Evolutionary conservation across 2,888 invertebrate genomes (phyloP).

Genomic region (Parnassius apollo): DNA sequence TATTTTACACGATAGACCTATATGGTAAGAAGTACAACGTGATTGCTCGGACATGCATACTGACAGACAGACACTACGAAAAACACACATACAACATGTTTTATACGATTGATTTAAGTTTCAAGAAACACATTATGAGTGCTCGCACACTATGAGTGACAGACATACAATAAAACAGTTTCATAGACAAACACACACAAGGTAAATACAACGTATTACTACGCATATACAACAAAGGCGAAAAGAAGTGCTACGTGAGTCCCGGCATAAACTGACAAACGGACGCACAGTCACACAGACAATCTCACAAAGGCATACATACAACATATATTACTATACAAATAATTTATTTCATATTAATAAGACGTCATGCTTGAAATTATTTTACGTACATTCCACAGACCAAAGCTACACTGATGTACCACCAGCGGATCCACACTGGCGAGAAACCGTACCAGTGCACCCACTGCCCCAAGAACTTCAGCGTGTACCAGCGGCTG

Average conservation of each 20-base stretch:
- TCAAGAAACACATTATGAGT: slow-evolving; percentile 34
- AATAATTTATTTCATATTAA: too few relatives aligned
- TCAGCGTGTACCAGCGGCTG: slow-evolving; percentile 41
- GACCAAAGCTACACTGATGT: slow-evolving; percentile 51
- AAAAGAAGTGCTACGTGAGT: slow-evolving; percentile 43
- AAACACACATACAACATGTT: neutral
- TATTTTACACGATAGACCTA: slow-evolving; percentile 43
- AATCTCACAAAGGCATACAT: too few relatives aligned
- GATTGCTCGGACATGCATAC: slow-evolving; percentile 38
- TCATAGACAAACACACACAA: too few relatives aligned
- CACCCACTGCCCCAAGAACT: slow-evolving; percentile 42
- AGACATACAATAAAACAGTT: too few relatives aligned
- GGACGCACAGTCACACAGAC: too few relatives aligned
- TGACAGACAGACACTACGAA: neutral
- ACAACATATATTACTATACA: too few relatives aligned
- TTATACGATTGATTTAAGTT: neutral
- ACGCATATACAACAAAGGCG: slow-evolving; percentile 42
- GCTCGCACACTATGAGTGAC: slow-evolving; percentile 30
- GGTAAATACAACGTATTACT: too few relatives aligned
- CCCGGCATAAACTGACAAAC: slow-evolving; percentile 9
- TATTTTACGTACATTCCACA: slow-evolving; percentile 26
- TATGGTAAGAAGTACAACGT: slow-evolving; percentile 63
- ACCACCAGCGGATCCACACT: slow-evolving; percentile 48
- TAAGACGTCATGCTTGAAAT: too few relatives aligned
- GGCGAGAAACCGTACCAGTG: slow-evolving; percentile 47